phyloP scores from a whole-genome alignment of 2,113 vertebrate genomes.

The Mellivora capensis region DNA sequence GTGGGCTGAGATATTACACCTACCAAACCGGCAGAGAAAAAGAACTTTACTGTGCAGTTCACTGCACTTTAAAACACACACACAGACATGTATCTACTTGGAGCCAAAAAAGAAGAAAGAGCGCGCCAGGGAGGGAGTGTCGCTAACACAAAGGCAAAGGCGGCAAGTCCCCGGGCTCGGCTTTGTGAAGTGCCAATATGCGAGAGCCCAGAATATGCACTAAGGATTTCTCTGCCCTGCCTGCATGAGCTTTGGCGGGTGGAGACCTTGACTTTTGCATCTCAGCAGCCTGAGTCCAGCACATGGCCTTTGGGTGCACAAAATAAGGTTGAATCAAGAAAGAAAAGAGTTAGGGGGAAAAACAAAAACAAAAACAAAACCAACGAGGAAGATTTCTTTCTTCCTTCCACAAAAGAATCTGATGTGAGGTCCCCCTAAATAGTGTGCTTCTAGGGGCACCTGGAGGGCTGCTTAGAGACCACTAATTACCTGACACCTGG shows the following conservation, averaged over 20 bases:
- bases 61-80: slow-evolving; percentile 17
- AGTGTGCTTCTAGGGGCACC: not conserved
- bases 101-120: slow-evolving; percentile 39
- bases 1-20: slow-evolving; percentile 45
- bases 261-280: not conserved
- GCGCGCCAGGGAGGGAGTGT: not conserved
- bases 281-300: not conserved
- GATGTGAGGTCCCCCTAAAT: not conserved
- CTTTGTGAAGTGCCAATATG: not conserved
- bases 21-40: slow-evolving; percentile 52
- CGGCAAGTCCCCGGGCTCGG: not conserved
- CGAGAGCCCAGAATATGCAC: not conserved
- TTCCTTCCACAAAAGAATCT: not conserved
- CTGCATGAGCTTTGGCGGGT: not conserved
- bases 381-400: not conserved
- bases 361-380: not conserved
- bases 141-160: not conserved
- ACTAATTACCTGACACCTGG: not conserved
- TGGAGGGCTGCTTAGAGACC: not conserved
- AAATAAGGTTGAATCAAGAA: not conserved
- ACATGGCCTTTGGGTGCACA: not conserved
- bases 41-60: not conserved
- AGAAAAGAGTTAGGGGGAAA: not conserved
- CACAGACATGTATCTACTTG: not conserved
- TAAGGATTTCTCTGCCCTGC: not conserved